Evolutionary conservation across 2,888 invertebrate species (phyloP), one percentile per base, ranked within the genome.

Genomic region (Kryphioiulus occultus): DNA sequence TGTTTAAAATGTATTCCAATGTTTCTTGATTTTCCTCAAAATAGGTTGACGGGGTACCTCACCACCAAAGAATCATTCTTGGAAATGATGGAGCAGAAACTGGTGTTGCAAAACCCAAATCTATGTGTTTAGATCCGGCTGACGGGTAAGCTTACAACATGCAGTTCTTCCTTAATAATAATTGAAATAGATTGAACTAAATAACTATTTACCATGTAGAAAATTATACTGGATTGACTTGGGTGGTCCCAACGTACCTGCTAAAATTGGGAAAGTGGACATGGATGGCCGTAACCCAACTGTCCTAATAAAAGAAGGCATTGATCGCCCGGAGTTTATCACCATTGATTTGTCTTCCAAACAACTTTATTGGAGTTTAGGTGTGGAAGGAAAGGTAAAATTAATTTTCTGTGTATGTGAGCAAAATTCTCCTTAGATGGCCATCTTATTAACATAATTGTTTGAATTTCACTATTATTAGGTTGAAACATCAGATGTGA

Each of bases 151-250:
- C n/a, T n/a, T 39, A 19, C 39, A 9, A n/a, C 9, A 32, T 32
- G 35, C 15, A 84, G 30, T 85, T 4, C 15, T 32, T 17, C 26
- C 17, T 78, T 78, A 17, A 30, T 30, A 15, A 32, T 78, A 78
- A 10, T 32, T 85, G 84, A 85, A 15, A n/a, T 35, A 19, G 7
- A 19, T 22, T 47, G 22, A 53, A 85, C 26, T 39, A 59, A 44
- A 44, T 44, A 44, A 30, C 15, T 82, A 84, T 86, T 88, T 90
- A 90, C 89, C 86, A 91, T 92, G 84, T 92, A 95, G 95, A 44
- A 95, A 96, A 92, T 92, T 98, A 42, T 99, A 97, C 93, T 99
- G 99, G 99, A 94, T 98, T 15, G 99, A 99, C 91, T 96, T 97
- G 90, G 99, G 99, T 15, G 98, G 97, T 12, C 95, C 93, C 89